Evolutionary conservation across 2,113 vertebrate species (phyloP), one percentile per base, ranked within the genome.

Genomic region (Chionodraco myersi): DNA sequence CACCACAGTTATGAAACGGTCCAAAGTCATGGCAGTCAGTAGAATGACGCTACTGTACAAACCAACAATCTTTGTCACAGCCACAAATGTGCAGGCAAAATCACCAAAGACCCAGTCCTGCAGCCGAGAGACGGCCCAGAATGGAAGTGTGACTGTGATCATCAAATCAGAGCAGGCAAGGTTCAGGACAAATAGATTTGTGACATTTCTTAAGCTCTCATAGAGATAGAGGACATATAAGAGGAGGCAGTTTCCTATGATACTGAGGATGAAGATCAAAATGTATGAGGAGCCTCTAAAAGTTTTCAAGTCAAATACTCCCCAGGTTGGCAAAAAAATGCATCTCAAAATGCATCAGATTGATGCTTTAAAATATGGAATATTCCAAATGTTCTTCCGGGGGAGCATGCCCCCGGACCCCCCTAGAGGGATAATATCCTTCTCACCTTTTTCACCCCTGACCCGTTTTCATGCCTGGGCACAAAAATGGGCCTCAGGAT

Each of bases 1-100:
- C 0, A 96, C 94, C 61, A 95, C 93, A 2, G 91, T 77, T 10
- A 72, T 16, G 47, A 96, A 96, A 7, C 95, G 89, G 80, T 96
- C 95, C 0, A 96, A 18, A 0, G 95, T 96, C 86, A 97, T 87
- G 41, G 94, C 90, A 15, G 94, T 93, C 77, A 96, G 91, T 30
- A 96, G 91, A n/a, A 96, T 92, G 51, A 96, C 79, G 45, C 94
- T 94, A 2, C 95, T 94, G 77, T 95, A 95, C 48, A 95, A 52
- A 5, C 96, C 94, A 0, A 87, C 0, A 36, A 91, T 91, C 70
- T 94, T 94, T 1, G 79, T 4, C 0, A 86, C 90, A 0, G 79
- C 94, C 9, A 95, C 7, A 26, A 26, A 26, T 26, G 26, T 26
- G 26, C 26, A 2, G 26, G 77, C 34, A 26, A 62, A 5, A 0